These are phyloP conservation scores for Oryzias sinensis DNA, from an alignment of 2,797 vertebrate genomes.

Conservation along the genomic window DNA sequence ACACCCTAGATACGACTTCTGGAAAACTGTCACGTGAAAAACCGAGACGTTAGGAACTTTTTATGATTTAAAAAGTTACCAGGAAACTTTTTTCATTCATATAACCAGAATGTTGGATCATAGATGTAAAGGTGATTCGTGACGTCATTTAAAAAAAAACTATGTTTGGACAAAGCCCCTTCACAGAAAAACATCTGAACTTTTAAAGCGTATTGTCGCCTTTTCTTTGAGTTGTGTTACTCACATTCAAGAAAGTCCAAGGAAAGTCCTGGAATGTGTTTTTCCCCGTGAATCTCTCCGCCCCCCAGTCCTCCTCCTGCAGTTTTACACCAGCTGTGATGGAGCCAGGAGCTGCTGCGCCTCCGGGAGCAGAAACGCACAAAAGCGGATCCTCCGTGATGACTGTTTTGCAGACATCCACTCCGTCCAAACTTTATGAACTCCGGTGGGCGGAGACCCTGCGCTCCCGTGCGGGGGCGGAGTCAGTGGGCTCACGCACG, in stretches of 20 bases:
- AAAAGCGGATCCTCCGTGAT: slow-evolving; percentile 1
- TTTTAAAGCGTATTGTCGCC: no score
- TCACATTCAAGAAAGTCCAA: slow-evolving; percentile 31
- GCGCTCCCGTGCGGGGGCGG: slow-evolving; percentile 33
- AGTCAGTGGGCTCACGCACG: slow-evolving; percentile 30
- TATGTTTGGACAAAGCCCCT: no score
- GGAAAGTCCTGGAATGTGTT: neutral
- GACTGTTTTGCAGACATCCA: neutral
- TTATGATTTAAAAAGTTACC: no score
- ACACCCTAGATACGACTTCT: neutral
- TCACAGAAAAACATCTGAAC: no score
- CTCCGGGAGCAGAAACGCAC: neutral
- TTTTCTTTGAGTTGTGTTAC: slow-evolving; percentile 17
- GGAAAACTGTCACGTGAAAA: neutral
- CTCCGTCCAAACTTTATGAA: slow-evolving; percentile 25
- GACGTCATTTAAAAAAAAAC: no score
- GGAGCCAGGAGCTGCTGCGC: neutral
- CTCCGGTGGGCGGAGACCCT: slow-evolving; percentile 21
- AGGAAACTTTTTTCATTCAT: no score
- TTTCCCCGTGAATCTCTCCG: neutral
- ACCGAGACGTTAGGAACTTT: neutral
- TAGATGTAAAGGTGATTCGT: no score
- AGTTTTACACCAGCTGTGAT: neutral
- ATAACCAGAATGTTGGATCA: no score
- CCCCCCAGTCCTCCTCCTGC: neutral